Base-by-base conservation (phyloP, 2,113 vertebrate species). In the Neolamprologus caudopunctatus region DNA sequence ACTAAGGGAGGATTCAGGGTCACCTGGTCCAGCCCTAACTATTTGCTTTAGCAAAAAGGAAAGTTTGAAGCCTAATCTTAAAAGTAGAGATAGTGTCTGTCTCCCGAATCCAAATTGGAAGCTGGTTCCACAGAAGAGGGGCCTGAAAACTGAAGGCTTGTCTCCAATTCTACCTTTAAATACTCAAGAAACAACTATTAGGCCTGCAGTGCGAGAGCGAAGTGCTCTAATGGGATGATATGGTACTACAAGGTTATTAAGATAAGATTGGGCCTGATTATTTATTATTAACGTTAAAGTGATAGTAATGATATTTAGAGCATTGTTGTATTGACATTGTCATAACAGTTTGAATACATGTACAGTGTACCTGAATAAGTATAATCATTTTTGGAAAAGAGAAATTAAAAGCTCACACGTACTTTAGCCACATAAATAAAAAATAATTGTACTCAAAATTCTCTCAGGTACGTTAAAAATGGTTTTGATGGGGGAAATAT, bases 11-110 rank as follows among this genome's bases (percentile, higher is more conserved):
- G 12, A 55, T 55, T 55, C 54, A 0, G 2, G 21, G 21, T 55
- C 21, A 55, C 21, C 54, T 26, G 54, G 0, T 55, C 12, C 21
- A 14, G 54, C 0, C 0, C 21, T 24, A 13, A 55, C 53, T 1
- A 24, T 24, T 1, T 13, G n/a, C n/a, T 1, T 54, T 54, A 26
- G 4, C 54, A 14, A 57, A 1, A 26, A 57, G 12, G 7, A 57
- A 57, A 14, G 24, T 3, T 58, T 58, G 0, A 58, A 28, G 55
- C 55, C 3, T 58, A 16, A 28, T 14, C 1, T 58, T 31, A 2
- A 58, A 58, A 16, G 8, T 58, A 28, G 55, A 9, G 55, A 1
- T 6, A 9, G 55, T 58, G 3, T 58, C 5, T 31, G 55, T 58
- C 14, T 58, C 55, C 26, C 0, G 8, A 58, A 9, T 31, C 2